Evolutionary conservation across 2,888 invertebrate genomes (phyloP), one percentile per base, ranked within the genome.

Genomic region (Rhogogaster chlorosoma): DNA sequence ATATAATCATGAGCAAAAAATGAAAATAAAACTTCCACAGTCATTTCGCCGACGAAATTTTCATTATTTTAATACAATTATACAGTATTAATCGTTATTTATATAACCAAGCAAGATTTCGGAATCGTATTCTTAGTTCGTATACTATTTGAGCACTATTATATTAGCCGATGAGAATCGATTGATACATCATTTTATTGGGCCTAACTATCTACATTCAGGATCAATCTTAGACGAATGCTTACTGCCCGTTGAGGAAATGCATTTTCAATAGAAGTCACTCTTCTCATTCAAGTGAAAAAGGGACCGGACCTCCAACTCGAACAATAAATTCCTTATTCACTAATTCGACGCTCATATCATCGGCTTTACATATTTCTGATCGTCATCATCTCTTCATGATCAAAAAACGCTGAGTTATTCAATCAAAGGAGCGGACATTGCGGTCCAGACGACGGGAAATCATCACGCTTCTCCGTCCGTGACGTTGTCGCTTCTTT

Each of bases 401-500:
- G 22, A 42, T 73, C 7, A 42, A 22, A 22, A 9, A 42, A 67
- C 26, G 10, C 22, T 71, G 42, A 73, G 38, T 29, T 67, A 32
- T 67, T 67, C 22, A 26, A 42, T 42, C 71, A 73, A 42, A 42
- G 22, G 12, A 42, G 7, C 71, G n/a, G 22, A 36, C 42, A 18
- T 32, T 32, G 18, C 18, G 22, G 42, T 42, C 32, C 12, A 77
- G 32, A 29, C 29, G 29, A 49, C 10, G 22, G 4, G 12, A 77
- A 53, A 77, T 77, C 45, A 32, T 84, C 84, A 57, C 49, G 57
- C 77, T 61, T 5, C 29, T 77, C 5, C 75, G 32, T 9, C 53
- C 26, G 77, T 61, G 22, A 75, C 57, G n/a, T 92, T 29, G 83
- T 86, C 84, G 29, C 85, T 86, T 85, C 89, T 89, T 53, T 85